Conservation (phyloP, 2,888 invertebrate genomes). For the Theretra japonica region DNA sequence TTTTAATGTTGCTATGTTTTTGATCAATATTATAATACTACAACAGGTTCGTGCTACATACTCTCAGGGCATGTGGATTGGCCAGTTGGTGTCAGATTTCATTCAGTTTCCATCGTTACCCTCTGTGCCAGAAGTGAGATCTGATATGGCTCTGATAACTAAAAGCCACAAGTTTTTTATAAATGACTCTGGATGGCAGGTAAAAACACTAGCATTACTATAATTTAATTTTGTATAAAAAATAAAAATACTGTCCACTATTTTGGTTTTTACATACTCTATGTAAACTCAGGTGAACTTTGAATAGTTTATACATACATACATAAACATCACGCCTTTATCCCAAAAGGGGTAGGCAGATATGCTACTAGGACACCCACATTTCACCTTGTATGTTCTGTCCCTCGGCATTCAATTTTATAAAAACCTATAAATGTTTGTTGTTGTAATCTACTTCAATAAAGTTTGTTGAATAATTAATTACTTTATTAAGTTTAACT, state of each 20-base stretch:
- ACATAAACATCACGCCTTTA: too few species aligned
- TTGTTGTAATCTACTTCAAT: not conserved
- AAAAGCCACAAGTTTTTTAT: constrained; percentile 84
- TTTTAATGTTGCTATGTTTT: not conserved
- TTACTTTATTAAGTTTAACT: not conserved
- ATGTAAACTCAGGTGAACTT: too few species aligned
- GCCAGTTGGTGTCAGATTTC: constrained; percentile 79
- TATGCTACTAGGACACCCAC: too few species aligned
- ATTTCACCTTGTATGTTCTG: too few species aligned
- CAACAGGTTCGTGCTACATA: constrained; percentile 78
- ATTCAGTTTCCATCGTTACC: constrained; percentile 74
- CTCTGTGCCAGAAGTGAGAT: constrained; percentile 70
- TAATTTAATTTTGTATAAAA: not conserved
- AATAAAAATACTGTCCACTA: not conserved
- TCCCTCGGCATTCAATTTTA: too few species aligned
- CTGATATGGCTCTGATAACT: constrained; percentile 84
- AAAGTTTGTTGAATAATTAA: not conserved
- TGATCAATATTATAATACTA: not conserved
- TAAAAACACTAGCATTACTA: constrained; percentile 39
- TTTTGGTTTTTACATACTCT: too few species aligned
- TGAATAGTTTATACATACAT: too few species aligned
- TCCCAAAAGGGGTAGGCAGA: too few species aligned
- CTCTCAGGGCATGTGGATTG: constrained; percentile 85
- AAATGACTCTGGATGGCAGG: constrained; percentile 86
- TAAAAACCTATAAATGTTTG: too few species aligned